Evolutionary conservation across 2,797 vertebrate species (phyloP).

Genomic region (Coregonus sp.): DNA sequence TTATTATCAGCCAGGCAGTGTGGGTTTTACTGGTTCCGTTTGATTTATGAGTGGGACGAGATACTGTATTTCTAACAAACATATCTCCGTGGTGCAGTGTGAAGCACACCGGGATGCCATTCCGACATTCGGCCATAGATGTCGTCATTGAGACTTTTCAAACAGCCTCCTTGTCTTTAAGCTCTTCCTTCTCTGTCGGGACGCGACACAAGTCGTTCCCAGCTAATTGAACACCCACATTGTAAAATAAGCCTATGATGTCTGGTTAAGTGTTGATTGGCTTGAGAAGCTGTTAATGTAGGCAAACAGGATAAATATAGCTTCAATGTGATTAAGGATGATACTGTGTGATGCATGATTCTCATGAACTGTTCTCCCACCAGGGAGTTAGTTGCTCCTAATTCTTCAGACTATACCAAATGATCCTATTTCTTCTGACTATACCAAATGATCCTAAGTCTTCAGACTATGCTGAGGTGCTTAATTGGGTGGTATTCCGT

Average conservation of each 20-base stretch:
- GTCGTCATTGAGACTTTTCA: background rate
- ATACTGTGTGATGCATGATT: constrained; percentile 63
- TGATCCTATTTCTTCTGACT: background rate
- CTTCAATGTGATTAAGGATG: constrained; percentile 57
- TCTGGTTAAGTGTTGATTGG: constrained; percentile 63
- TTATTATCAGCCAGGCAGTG: background rate
- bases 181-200: constrained; percentile 25
- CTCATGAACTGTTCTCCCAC: constrained; percentile 55
- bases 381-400: background rate
- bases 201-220: constrained; percentile 25
- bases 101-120: background rate
- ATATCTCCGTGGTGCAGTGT: background rate
- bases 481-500: background rate
- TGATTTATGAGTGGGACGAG: background rate
- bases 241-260: background rate
- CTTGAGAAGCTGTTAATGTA: constrained; percentile 58
- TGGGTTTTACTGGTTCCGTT: background rate
- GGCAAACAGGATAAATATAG: constrained; percentile 68
- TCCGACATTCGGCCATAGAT: background rate
- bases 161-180: background rate
- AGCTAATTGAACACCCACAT: constrained; percentile 43
- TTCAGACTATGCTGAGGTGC: background rate
- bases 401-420: background rate
- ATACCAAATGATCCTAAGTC: background rate
- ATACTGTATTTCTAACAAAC: background rate